Evolutionary conservation across 2,888 invertebrate genomes (phyloP), one percentile per base, ranked within the genome.

Genomic region (Hermodice carunculata): DNA sequence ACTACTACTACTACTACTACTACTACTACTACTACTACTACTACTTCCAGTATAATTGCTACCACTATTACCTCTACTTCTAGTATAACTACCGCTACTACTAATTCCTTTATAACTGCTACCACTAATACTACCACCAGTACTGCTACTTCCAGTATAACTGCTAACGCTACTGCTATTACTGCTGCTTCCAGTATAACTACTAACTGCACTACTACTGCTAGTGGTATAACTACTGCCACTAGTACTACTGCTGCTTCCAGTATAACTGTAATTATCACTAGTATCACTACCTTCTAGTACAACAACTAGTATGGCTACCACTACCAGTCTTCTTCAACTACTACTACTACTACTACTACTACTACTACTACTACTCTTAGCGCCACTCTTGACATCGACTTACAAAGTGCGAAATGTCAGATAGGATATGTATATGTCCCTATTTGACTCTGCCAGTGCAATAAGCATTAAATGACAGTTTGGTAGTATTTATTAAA

Each of bases 21-120:
- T 46, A 46, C 46, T 46, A 46, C 46, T 46, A 46, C 46, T 46
- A 46, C 46, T 46, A 46, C 46, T 19, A 46, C 46, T 46, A 46
- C 46, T 46, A 46, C 46, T 19, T 14, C 46, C 19, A 46, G 8
- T 46, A 46, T 19, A 14, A 46, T 19, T 46, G 19, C 46, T 19
- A 46, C 46, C 19, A 46, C 46, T 46, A 46, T 19, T 46, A 46
- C 46, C 19, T 14, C 46, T 46, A 46, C 46, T 46, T 14, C 46
- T 46, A 46, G 17, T 11, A 19, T 22, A 17, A 11, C 46, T 46
- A 46, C 46, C 19, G 19, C 46, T 19, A 46, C 46, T 46, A 46
- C 46, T 46, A 46, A 11, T 46, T 14, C 46, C 22, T 14, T 19
- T 46, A 46, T 19, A 14, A 46, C 46, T 46, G 19, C 46, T 46